Conservation (phyloP, 2,888 invertebrate species). For the Drosophila affinis region DNA sequence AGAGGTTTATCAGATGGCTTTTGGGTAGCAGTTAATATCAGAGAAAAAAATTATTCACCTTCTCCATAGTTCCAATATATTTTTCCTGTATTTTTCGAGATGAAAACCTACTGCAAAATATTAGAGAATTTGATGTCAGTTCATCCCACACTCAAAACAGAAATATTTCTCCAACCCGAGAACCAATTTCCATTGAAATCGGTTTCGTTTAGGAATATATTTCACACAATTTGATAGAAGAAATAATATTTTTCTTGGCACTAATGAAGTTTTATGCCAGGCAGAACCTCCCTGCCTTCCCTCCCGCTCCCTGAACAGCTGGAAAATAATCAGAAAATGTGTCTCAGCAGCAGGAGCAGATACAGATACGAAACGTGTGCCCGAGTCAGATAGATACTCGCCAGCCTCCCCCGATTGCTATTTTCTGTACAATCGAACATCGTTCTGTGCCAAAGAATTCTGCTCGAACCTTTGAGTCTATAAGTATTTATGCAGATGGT, state of each 20-base stretch:
- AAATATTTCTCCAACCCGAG: background rate
- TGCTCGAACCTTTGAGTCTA: conserved; percentile 7
- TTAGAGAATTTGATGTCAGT: background rate
- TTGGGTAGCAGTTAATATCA: too few species aligned
- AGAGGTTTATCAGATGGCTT: too few species aligned
- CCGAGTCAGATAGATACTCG: background rate
- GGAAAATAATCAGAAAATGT: conserved; percentile 10
- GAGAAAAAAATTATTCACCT: background rate
- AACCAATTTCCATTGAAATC: background rate
- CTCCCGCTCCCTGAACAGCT: conserved; percentile 15
- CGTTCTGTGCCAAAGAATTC: background rate
- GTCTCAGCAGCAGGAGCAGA: background rate
- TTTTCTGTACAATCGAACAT: conserved; percentile 16
- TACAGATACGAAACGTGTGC: background rate
- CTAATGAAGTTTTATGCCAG: conserved; percentile 26
- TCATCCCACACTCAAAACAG: background rate
- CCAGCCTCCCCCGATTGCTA: background rate
- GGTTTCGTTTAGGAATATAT: background rate
- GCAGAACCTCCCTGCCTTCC: background rate
- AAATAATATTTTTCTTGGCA: conserved; percentile 22
- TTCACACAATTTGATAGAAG: background rate
- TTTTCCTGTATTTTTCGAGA: background rate
- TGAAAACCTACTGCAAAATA: background rate
- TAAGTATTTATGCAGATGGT: conserved; percentile 69
- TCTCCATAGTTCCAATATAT: background rate